Evolutionary conservation across 2,797 vertebrate genomes (phyloP).

Genomic region (Ctenosaura bakeri): DNA sequence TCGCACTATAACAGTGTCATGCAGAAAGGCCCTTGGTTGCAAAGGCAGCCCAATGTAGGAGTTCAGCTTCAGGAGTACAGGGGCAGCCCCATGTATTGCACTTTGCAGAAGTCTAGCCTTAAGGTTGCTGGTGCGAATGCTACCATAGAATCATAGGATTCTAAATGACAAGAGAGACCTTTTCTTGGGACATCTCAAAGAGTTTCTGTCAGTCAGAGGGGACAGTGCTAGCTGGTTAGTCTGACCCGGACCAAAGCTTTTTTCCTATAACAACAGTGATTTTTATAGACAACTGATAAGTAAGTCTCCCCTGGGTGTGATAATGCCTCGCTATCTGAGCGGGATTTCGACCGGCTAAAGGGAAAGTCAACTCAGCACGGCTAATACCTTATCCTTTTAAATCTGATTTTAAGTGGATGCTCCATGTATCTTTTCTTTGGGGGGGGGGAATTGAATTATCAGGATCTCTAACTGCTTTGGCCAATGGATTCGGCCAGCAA

Average conservation of each 20-base stretch:
- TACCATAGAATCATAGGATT: too few relatives aligned
- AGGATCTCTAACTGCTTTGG: not conserved
- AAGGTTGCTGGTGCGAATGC: too few relatives aligned
- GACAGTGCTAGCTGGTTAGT: not conserved
- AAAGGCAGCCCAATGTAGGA: too few relatives aligned
- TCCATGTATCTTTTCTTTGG: not conserved
- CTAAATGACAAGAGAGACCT: too few relatives aligned
- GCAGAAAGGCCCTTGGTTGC: too few relatives aligned
- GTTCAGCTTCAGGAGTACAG: too few relatives aligned
- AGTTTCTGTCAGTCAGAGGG: too few relatives aligned
- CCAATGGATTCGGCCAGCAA: not conserved
- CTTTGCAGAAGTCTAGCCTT: too few relatives aligned
- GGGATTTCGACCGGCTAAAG: not conserved
- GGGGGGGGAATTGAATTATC: not conserved
- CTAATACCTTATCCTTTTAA: not conserved
- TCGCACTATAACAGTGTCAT: too few relatives aligned
- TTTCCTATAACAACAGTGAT: not conserved
- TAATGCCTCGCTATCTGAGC: not conserved
- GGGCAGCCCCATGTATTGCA: too few relatives aligned
- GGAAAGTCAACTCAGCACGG: not conserved
- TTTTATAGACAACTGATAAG: not conserved
- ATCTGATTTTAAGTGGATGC: slow-evolving; percentile 4
- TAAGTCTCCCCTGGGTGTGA: not conserved
- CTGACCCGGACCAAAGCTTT: too few relatives aligned
- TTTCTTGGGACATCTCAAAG: too few relatives aligned